Conservation (phyloP, 2,113 vertebrate genomes). For the Dendropsophus ebraccatus region DNA sequence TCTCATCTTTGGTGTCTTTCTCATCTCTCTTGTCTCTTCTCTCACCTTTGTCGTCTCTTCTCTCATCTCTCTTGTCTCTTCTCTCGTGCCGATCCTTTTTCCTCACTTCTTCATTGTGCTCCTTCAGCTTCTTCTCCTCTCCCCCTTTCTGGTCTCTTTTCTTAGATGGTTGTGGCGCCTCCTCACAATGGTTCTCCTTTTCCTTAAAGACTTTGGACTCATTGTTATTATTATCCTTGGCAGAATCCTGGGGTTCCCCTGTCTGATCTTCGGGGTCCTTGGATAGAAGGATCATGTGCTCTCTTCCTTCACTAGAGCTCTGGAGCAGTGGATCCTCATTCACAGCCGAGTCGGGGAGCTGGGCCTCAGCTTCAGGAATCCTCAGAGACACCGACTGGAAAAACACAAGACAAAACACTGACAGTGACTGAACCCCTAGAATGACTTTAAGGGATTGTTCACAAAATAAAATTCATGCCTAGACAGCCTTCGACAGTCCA, state of each 20-base stretch:
- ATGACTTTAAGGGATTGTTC: too few relatives aligned
- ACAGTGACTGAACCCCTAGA: too few relatives aligned
- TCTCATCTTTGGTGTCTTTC: too few relatives aligned
- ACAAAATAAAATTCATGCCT: too few relatives aligned
- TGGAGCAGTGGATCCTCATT: too few relatives aligned
- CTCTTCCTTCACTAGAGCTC: background rate
- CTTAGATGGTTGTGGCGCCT: background rate
- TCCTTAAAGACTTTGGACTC: background rate
- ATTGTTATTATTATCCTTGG: background rate
- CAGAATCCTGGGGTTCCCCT: accelerated
- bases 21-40: too few relatives aligned
- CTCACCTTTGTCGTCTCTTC: too few relatives aligned
- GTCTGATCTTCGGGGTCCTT: background rate
- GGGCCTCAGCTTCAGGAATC: background rate
- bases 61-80: too few relatives aligned
- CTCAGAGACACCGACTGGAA: background rate
- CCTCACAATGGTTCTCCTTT: background rate
- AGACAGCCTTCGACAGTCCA: too few relatives aligned
- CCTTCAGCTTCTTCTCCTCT: background rate
- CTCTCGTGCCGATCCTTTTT: background rate
- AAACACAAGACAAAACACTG: background rate
- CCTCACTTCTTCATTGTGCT: background rate
- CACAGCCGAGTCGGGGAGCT: background rate
- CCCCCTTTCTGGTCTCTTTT: background rate
- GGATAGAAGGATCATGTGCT: background rate